phyloP scores from a whole-genome alignment of 2,888 invertebrate genomes.

The Sesia bembeciformis region DNA sequence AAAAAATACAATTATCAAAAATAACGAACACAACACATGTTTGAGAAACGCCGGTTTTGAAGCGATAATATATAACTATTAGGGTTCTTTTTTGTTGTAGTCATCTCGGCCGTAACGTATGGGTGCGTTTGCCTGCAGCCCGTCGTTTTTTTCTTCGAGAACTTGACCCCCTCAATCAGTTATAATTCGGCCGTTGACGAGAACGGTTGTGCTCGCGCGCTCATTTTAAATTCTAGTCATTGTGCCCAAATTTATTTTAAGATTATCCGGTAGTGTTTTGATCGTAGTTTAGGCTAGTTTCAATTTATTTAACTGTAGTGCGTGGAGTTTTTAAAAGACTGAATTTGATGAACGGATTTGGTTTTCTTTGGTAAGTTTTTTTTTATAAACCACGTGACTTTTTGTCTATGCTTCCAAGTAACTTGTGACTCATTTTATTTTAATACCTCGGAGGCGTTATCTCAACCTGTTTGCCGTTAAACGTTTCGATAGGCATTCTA shows the following conservation, averaged over 20 bases:
- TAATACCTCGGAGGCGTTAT: too few relatives aligned
- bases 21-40: constrained; percentile 17
- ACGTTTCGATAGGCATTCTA: too few relatives aligned
- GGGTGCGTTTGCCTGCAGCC: constrained; percentile 61
- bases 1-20: constrained; percentile 2
- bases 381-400: constrained; percentile 1
- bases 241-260: constrained; percentile 53
- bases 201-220: constrained; percentile 54
- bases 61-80: constrained; percentile 48
- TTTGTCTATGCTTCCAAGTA: too few relatives aligned
- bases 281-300: constrained; percentile 12
- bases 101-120: constrained; percentile 69
- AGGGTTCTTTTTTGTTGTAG: constrained; percentile 71
- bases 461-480: too few relatives aligned
- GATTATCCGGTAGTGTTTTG: constrained; percentile 10
- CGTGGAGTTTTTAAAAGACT: constrained; percentile 16
- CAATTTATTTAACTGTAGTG: constrained; percentile 24
- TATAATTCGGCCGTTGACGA: constrained; percentile 63
- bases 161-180: constrained; percentile 64
- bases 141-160: constrained; percentile 49
- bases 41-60: constrained; percentile 46
- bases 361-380: constrained; percentile 63
- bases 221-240: constrained; percentile 65
- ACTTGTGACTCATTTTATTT: too few relatives aligned
- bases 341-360: constrained; percentile 68